Evolutionary conservation across 2,888 invertebrate species (phyloP).

Genomic region (Rhamphomyia laevipes): DNA sequence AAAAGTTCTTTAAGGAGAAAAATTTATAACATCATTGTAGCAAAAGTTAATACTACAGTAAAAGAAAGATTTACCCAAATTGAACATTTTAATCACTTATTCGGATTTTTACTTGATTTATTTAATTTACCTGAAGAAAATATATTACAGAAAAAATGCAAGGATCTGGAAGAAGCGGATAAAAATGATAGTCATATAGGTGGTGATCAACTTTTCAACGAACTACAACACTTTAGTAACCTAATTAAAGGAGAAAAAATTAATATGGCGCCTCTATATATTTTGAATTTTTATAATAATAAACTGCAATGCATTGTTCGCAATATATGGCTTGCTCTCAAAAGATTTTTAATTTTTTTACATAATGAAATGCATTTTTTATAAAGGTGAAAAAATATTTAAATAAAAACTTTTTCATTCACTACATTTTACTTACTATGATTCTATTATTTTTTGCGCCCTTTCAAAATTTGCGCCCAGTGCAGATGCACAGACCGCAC

Average conservation of each 20-base stretch:
- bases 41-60: background rate
- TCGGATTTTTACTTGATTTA: conserved; percentile 1
- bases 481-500: background rate
- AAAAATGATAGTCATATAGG: background rate
- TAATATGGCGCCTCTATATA: background rate
- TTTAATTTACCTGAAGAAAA: background rate
- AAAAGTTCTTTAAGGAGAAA: conserved; percentile 1
- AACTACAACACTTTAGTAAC: background rate
- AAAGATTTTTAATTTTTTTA: conserved; percentile 1
- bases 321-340: conserved; percentile 2
- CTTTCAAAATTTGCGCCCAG: background rate
- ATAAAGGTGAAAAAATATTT: background rate
- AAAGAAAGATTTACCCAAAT: conserved; percentile 1
- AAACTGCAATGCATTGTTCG: background rate
- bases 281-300: background rate
- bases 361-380: background rate
- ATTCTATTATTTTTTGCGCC: background rate
- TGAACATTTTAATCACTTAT: background rate
- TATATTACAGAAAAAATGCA: conserved; percentile 1
- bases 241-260: conserved; percentile 1
- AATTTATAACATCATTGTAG: conserved; percentile 2
- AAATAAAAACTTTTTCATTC: background rate
- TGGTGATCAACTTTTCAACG: background rate
- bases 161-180: background rate
- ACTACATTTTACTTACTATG: background rate